Conservation (phyloP, 2,888 invertebrate genomes). For the Cosmopolites sordidus region DNA sequence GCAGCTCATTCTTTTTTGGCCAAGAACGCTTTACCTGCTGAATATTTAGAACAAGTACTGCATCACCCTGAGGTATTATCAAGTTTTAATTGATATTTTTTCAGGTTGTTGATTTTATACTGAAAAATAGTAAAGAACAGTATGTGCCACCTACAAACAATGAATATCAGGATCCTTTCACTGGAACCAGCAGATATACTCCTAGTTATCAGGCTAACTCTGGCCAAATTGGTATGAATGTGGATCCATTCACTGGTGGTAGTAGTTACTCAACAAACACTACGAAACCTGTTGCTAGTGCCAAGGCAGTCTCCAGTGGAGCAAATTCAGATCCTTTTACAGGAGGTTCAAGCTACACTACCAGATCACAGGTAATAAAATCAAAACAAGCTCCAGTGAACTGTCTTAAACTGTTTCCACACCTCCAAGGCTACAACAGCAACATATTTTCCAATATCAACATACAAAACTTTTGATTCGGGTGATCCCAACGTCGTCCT, state of each 20-base stretch:
- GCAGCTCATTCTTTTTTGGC: constrained; percentile 89
- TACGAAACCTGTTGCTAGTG: constrained; percentile 22
- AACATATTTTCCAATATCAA: constrained; percentile 43
- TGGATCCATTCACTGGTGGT: constrained; percentile 59
- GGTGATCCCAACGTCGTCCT: constrained; percentile 71
- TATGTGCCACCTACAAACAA: constrained; percentile 41
- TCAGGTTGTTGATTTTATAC: constrained; percentile 83
- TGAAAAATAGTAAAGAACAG: constrained; percentile 67
- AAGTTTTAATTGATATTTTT: constrained; percentile 9
- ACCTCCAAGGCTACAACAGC: neutral
- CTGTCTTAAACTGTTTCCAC: no score
- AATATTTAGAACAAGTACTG: constrained; percentile 71
- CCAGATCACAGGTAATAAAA: constrained; percentile 11
- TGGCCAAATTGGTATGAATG: constrained; percentile 40
- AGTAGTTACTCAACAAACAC: constrained; percentile 43
- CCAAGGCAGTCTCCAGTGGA: constrained; percentile 37
- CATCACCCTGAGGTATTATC: no score
- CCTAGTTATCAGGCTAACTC: constrained; percentile 48
- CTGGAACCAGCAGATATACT: constrained; percentile 61
- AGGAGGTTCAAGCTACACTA: constrained; percentile 41
- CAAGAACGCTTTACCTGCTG: constrained; percentile 76
- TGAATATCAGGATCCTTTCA: constrained; percentile 63
- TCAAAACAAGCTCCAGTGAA: no score
- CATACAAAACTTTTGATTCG: constrained; percentile 69
- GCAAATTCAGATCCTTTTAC: constrained; percentile 64